Conservation (phyloP, 2,113 vertebrate species). For the Catharus fuscescens region DNA sequence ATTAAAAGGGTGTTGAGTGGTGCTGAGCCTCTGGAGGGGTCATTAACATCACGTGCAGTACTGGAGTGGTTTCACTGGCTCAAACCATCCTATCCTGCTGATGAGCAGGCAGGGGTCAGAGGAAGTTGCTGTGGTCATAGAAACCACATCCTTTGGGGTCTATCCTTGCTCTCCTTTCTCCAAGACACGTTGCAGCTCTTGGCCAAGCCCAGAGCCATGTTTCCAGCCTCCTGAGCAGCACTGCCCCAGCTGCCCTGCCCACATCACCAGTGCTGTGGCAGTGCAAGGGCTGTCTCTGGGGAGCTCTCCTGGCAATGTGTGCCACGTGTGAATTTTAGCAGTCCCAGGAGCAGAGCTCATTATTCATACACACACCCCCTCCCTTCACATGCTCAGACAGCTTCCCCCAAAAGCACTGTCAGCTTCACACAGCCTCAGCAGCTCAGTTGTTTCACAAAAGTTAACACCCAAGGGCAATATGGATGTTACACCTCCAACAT, state of each 20-base stretch:
- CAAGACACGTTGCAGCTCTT: neutral
- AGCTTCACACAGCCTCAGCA: neutral
- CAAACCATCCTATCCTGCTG: neutral
- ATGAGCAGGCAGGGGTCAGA: neutral
- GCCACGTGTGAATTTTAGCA: neutral
- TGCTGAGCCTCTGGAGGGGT: slow-evolving; percentile 22
- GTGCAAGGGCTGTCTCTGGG: neutral
- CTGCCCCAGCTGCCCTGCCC: neutral
- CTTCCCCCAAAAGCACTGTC: neutral
- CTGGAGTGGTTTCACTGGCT: slow-evolving; percentile 24
- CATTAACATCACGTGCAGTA: neutral
- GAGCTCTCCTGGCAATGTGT: neutral
- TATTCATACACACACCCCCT: neutral
- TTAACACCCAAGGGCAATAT: neutral
- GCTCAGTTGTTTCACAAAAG: neutral
- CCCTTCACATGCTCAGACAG: slow-evolving; percentile 1
- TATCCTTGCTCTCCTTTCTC: neutral
- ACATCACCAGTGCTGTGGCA: neutral
- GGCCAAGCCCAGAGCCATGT: neutral
- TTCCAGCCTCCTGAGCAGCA: neutral
- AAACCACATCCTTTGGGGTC: neutral
- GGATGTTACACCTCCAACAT: neutral
- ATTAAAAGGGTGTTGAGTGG: slow-evolving; percentile 41
- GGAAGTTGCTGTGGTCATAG: neutral
- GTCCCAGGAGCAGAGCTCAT: neutral